A percentile compares a stretch with the other conserved stretches of the same genome.
Conservation (phyloP, 2,797 vertebrate species). For the Phataginus tricuspis region DNA sequence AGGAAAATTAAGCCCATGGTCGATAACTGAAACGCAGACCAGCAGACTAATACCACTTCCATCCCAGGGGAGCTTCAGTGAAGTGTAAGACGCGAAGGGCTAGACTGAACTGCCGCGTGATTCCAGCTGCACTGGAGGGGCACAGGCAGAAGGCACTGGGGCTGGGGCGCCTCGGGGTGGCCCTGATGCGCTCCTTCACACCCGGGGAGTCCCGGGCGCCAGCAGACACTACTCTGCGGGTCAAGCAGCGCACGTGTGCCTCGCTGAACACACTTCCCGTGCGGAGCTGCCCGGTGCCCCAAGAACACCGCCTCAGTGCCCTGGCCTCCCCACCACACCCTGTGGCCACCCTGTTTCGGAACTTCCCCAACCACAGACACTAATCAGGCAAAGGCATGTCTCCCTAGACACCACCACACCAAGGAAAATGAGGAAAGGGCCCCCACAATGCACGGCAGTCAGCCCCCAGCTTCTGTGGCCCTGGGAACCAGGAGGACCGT, state of each 20-base stretch:
- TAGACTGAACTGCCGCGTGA: neutral
- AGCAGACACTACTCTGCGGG: neutral
- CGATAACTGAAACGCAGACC: neutral
- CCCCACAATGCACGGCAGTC: fast-evolving
- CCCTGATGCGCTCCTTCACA: neutral
- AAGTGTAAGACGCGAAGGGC: neutral
- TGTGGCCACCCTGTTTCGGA: neutral
- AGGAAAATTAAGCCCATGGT: neutral
- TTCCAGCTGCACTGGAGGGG: neutral
- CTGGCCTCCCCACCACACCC: fast-evolving
- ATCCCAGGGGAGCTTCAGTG: neutral
- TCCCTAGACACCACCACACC: neutral
- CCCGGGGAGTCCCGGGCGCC: neutral
- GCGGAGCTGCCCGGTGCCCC: neutral
- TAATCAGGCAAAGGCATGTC: no score
- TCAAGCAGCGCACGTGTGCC: fast-evolving
- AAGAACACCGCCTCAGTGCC: fast-evolving
- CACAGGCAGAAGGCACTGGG: no score
- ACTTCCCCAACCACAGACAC: neutral
- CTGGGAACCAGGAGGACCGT: neutral
- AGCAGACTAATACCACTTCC: neutral
- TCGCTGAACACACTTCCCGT: neutral
- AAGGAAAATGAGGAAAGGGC: fast-evolving
- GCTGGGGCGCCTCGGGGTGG: neutral
- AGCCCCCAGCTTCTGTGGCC: neutral